Percentiles rank a stretch among this genome's conserved stretches.
These are phyloP conservation scores for Eumeta japonica DNA, from an alignment of 1,140 invertebrate species.

Conservation along the genomic window DNA sequence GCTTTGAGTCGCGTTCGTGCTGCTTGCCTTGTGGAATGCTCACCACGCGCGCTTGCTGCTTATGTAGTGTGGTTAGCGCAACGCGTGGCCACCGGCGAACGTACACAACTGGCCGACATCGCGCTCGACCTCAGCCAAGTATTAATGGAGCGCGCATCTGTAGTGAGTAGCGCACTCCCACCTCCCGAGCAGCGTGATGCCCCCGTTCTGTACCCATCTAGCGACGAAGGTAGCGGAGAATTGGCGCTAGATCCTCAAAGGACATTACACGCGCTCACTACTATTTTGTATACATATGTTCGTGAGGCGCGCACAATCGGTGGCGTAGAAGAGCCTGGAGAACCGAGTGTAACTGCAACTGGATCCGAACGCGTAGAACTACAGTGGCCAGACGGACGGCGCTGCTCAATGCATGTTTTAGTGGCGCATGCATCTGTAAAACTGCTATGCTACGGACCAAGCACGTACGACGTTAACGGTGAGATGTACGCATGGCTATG, in stretches of 20 bases:
- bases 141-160: slow-evolving; percentile 89
- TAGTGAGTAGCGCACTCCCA: slow-evolving; percentile 82
- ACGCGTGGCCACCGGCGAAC: slow-evolving; percentile 63
- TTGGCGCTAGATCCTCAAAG: too few species aligned
- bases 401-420: slow-evolving; percentile 82
- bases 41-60: slow-evolving; percentile 79
- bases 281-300: neutral
- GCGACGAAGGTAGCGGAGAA: too few species aligned
- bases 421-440: slow-evolving; percentile 95
- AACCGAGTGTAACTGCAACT: slow-evolving; percentile 62
- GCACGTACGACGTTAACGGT: slow-evolving; percentile 38
- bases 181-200: slow-evolving; percentile 54
- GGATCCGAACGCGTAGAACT: slow-evolving; percentile 75
- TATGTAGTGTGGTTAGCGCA: slow-evolving; percentile 84
- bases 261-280: slow-evolving; percentile 15
- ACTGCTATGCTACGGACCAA: slow-evolving; percentile 76
- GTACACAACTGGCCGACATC: slow-evolving; percentile 52
- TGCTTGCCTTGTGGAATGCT: slow-evolving; percentile 89
- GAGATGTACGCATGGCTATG: slow-evolving; percentile 68
- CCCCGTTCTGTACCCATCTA: too few species aligned
- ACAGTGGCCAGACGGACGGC: slow-evolving; percentile 81
- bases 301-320: slow-evolving; percentile 56
- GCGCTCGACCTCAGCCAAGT: slow-evolving; percentile 80
- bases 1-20: slow-evolving; percentile 72
- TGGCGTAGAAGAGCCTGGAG: slow-evolving; percentile 58